Percentiles rank a stretch among this genome's conserved stretches.
phyloP scores from a whole-genome alignment of 2,113 vertebrate genomes.

The Callipepla squamata region DNA sequence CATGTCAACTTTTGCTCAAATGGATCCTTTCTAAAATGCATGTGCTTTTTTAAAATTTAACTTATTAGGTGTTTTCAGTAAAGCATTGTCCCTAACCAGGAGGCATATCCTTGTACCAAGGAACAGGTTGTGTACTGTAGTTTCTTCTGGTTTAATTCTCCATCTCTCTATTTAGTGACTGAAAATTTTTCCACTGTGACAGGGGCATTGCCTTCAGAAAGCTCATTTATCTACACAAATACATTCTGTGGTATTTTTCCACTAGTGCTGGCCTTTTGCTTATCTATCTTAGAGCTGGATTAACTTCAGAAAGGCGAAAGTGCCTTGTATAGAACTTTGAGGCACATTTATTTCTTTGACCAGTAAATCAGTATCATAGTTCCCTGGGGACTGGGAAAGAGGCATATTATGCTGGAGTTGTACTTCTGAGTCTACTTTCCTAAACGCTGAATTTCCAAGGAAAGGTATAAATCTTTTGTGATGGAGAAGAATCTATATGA shows the following conservation, averaged over 20 bases:
- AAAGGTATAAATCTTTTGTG: slow-evolving; percentile 54
- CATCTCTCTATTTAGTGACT: slow-evolving; percentile 26
- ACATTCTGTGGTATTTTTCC: slow-evolving; percentile 8
- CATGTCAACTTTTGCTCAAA: not conserved
- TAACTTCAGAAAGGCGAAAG: slow-evolving; percentile 58
- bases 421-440: slow-evolving; percentile 39
- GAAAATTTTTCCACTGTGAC: slow-evolving; percentile 35
- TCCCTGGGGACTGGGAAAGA: slow-evolving; percentile 53
- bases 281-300: slow-evolving; percentile 56
- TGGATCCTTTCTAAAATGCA: not conserved
- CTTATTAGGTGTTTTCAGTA: not conserved
- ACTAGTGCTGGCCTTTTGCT: slow-evolving; percentile 16
- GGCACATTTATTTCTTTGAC: slow-evolving; percentile 57
- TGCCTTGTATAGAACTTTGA: slow-evolving; percentile 46
- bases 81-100: not conserved
- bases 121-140: not conserved
- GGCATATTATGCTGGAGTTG: slow-evolving; percentile 46
- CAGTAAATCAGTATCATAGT: slow-evolving; percentile 60
- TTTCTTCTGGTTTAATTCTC: slow-evolving; percentile 25
- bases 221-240: slow-evolving; percentile 57
- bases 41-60: not conserved
- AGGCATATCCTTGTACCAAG: not conserved
- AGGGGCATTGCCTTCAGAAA: slow-evolving; percentile 50
- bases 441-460: slow-evolving; percentile 36
- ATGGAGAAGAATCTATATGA: slow-evolving; percentile 14